These are phyloP conservation scores for Spodoptera picta DNA, from an alignment of 2,888 invertebrate species.

Conservation along the genomic window DNA sequence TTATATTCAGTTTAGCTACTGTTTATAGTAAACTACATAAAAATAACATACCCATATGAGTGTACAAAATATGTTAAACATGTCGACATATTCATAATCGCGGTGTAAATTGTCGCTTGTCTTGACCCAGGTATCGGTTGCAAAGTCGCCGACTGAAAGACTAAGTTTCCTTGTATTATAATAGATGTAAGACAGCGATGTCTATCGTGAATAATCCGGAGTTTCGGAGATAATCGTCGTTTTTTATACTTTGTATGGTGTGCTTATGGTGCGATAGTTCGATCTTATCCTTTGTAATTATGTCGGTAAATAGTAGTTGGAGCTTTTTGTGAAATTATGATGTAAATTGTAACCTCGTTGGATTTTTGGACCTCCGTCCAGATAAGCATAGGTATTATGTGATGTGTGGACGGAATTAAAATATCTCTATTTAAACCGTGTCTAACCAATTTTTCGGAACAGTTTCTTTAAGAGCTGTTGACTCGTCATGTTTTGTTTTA, in stretches of 20 bases:
- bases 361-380: constrained; percentile 15
- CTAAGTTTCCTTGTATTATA: constrained; percentile 70
- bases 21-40: constrained; percentile 35
- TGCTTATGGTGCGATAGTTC: constrained; percentile 30
- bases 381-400: background rate
- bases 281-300: constrained; percentile 23
- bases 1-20: constrained; percentile 9
- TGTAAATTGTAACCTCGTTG: constrained; percentile 7
- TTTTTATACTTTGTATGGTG: constrained; percentile 46
- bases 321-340: constrained; percentile 1
- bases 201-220: constrained; percentile 75
- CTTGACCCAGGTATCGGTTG: constrained; percentile 34
- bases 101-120: constrained; percentile 42
- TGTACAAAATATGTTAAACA: constrained; percentile 7
- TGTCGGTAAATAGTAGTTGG: constrained; percentile 15
- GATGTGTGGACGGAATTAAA: background rate
- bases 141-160: constrained; percentile 55
- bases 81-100: no score
- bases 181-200: constrained; percentile 64
- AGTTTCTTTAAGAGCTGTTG: constrained; percentile 17
- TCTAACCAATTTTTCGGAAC: background rate
- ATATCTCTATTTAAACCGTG: constrained; percentile 16
- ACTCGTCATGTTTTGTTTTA: constrained; percentile 52
- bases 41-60: constrained; percentile 7
- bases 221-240: constrained; percentile 70